Evolutionary conservation across 2,797 vertebrate genomes (phyloP), one percentile per base, ranked within the genome.

Genomic region (Orestias chungarensis): DNA sequence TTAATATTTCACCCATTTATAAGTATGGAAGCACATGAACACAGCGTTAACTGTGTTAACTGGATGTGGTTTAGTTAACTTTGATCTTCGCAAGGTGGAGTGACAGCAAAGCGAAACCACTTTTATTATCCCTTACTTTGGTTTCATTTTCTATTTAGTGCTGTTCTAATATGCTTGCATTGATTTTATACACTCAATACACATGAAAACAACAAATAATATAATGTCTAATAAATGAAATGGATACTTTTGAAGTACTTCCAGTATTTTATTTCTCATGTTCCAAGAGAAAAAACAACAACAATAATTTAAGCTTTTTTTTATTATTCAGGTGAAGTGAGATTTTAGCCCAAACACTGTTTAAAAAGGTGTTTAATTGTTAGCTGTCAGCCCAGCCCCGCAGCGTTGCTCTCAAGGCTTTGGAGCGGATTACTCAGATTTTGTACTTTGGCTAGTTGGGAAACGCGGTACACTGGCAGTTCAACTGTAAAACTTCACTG

Each of bases 401-500:
- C 70, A 77, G 18, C 7, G 44, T 88, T 86, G 87, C 64, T 74
- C 31, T 79, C 73, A 4, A 64, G 74, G 88, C 78, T 92, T 91
- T 79, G 57, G 44, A 73, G 42, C 50, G 76, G 87, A 87, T 91
- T 88, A 89, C 76, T 64, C 66, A 89, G 74, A 82, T 88, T 91
- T 90, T 50, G 20, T 59, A 71, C 70, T 68, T 71, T 11, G 68
- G 42, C 69, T 44, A 80, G 42, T 31, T 3, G 47, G 76, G 25
- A 81, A 79, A 69, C 65, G 66, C 38, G 66, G 55, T 3, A 65
- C 42, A 73, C 54, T 7, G 17, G 52, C 64, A 52, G 40, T 33
- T 57, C 9, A 71, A 0, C 0, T 2, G 18, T 62, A 42, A 46
- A 69, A 74, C 7, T 23, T 42, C 8, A 57, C 25, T 47, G 9